Base-by-base conservation (phyloP, 2,113 vertebrate species). In the Solenodon paradoxus region DNA sequence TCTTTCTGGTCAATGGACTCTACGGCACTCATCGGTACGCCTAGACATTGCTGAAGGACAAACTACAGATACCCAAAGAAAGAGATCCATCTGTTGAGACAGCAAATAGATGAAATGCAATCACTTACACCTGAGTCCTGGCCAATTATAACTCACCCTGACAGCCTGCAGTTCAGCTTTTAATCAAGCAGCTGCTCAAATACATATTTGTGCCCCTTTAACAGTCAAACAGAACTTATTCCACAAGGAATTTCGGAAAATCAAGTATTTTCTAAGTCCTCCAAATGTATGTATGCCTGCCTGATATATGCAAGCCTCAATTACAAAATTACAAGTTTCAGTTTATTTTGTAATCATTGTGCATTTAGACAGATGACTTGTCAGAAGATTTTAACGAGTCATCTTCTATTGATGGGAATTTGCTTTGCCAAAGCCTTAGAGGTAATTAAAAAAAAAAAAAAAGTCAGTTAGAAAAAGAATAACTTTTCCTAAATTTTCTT, bases 21-120 rank as follows among this genome's bases (percentile, higher is more conserved):
- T 71, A 82, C 24, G 93, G 80, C n/a, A n/a, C n/a, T 63, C 90
- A 90, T 57, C 94, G 47, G 66, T 91, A 49, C 86, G 81, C 78
- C 61, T 89, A 88, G 83, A 51, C 22, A 4, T 24, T 81, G 83
- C 72, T 94, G 53, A 95, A 98, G 96, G 94, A 95, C 57, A 94
- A 92, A 95, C 13, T 22, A 82, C 83, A 97, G 90, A 53, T 55
- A 96, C 30, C 79, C 93, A 97, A 87, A 93, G 95, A 97, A 98
- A 97, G 22, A 94, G 89, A 95, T 97, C 98, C 98, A 98, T 98
- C 98, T 98, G 98, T 98, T 97, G 83, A 86, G 69, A 91, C 9
- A 97, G 95, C 78, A 77, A 98, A 97, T 80, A 98, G 97, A 98
- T 47, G 13, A 98, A 98, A 98, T n/a, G 53, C n/a, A 95, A 96